These are phyloP conservation scores for Aradophagus sp. DNA, from an alignment of 1,140 invertebrate genomes.

Conservation along the genomic window DNA sequence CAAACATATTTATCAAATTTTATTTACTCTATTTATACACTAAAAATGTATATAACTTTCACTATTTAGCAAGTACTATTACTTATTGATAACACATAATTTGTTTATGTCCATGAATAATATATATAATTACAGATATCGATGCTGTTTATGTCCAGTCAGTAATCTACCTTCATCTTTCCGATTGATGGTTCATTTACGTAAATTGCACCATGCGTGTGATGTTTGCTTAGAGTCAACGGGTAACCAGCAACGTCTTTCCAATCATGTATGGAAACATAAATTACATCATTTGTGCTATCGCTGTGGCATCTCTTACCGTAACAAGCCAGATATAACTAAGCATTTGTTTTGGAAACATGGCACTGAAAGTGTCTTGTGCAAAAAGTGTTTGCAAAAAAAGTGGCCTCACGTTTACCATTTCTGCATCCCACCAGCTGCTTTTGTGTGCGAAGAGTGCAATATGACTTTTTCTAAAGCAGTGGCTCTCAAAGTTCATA, in stretches of 20 bases:
- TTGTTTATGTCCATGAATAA: too few species aligned
- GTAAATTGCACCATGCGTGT: constrained; percentile 87
- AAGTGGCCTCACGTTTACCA: constrained; percentile 94
- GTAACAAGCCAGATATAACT: constrained; percentile 88
- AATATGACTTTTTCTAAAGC: constrained; percentile 82
- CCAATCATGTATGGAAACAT: constrained; percentile 91
- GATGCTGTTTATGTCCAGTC: constrained; percentile 79
- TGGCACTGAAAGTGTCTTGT: constrained; percentile 85
- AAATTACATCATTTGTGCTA: constrained; percentile 90
- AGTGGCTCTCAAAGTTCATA: constrained; percentile 87
- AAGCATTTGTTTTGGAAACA: constrained; percentile 94
- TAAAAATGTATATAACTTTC: too few species aligned
- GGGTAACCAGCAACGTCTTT: constrained; percentile 84
- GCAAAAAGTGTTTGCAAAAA: constrained; percentile 89
- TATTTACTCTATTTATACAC: too few species aligned
- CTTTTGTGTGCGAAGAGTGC: constrained; percentile 88
- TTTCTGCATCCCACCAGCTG: constrained; percentile 86
- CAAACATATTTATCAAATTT: too few species aligned
- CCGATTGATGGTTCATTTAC: constrained; percentile 87
- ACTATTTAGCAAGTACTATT: too few species aligned
- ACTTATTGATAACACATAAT: too few species aligned
- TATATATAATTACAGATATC: too few species aligned
- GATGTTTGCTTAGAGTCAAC: constrained; percentile 89
- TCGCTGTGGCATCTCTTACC: constrained; percentile 87
- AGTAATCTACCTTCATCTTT: constrained; percentile 87